Evolutionary conservation across 2,113 vertebrate species (phyloP), one percentile per base, ranked within the genome.

Genomic region (Callorhinus ursinus): DNA sequence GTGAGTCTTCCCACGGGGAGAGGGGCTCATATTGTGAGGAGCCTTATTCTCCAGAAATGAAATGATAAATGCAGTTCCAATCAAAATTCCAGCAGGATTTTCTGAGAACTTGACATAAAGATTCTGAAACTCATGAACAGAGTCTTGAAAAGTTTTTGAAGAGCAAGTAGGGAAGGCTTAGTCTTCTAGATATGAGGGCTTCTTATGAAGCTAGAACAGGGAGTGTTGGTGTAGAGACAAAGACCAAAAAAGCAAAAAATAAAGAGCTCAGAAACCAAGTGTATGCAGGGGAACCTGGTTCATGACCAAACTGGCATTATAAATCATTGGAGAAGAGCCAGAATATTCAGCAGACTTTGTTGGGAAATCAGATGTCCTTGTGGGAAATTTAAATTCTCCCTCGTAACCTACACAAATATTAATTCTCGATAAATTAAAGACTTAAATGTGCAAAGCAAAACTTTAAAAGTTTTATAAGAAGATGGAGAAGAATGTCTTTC

Each of bases 361-460:
- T 18, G 57, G 51, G 61, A 96, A 93, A 55, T 71, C 39, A 46
- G 57, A n/a, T 2, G 2, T 33, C 59, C n/a, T 8, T 65, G 14
- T 53, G 33, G 46, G 28, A 46, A 28, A 4, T 5, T 31, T 55
- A 24, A 59, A 74, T 49, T 61, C n/a, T 96, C 28, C 57, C 39
- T 49, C 10, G 12, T 5, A 83, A 31, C 8, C 31, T 84, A 49
- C 15, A 67, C 39, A 92, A 26, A 89, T 82, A 63, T 63, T 15
- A 89, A 85, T 31, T 85, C 33, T 95, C 55, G 42, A 36, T n/a
- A 36, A 57, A 94, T 36, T 59, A 65, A 92, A 74, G 42, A 63
- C 31, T 90, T 59, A 80, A 49, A 39, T 11, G 28, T 49, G 33
- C 88, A 93, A 89, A 92, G 65, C 18, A 76, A 92, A 86, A 95